These are phyloP conservation scores for Natator depressus DNA, from an alignment of 2,113 vertebrate species.

Conservation along the genomic window DNA sequence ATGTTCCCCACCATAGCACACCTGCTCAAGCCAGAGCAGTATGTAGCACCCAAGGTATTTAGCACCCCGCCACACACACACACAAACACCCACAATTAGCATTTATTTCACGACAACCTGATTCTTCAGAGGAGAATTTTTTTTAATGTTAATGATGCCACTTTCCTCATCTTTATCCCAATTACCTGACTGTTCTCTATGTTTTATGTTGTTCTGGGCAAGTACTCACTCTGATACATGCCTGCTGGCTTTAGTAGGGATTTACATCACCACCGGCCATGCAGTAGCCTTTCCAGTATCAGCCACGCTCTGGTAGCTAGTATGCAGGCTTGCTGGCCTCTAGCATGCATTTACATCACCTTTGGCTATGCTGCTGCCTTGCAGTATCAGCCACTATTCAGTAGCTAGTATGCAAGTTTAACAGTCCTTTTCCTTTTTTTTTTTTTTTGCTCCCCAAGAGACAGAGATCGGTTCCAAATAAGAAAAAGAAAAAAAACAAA, in stretches of 20 bases:
- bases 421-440: background rate
- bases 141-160: background rate
- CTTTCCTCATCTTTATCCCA: background rate
- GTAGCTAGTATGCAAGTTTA: slow-evolving; percentile 14
- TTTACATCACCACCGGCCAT: background rate
- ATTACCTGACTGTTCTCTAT: background rate
- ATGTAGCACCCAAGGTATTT: background rate
- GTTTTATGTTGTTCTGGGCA: background rate
- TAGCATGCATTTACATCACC: background rate
- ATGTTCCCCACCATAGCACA: background rate
- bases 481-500: background rate
- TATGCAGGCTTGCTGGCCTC: background rate
- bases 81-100: background rate
- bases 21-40: background rate
- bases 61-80: background rate
- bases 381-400: slow-evolving; percentile 5
- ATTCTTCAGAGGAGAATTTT: background rate
- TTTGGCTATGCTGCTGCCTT: background rate
- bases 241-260: background rate
- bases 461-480: slow-evolving; percentile 34
- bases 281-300: background rate
- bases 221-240: background rate
- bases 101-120: background rate
- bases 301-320: slow-evolving; percentile 16
- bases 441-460: background rate